Evolutionary conservation across 2,888 invertebrate species (phyloP).

Genomic region (Myathropa florea): DNA sequence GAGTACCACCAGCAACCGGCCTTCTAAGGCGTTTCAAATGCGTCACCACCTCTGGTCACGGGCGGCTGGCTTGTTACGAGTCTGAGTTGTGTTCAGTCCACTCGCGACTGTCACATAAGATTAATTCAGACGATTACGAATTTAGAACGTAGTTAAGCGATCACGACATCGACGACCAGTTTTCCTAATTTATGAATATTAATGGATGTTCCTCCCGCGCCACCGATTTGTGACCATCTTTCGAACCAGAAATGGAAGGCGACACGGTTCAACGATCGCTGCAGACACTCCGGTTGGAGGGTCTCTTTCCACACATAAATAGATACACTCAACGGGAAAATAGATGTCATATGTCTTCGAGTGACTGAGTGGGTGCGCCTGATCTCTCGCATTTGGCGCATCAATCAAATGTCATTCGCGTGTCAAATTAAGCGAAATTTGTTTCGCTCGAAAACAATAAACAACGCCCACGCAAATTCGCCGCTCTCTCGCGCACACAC

Average conservation of each 20-base stretch:
- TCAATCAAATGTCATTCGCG: conserved; percentile 44
- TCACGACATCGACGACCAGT: conserved; percentile 15
- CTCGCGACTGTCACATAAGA: conserved; percentile 6
- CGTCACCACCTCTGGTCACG: conserved; percentile 18
- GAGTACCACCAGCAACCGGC: background rate
- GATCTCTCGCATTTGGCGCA: conserved; percentile 11
- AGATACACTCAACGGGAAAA: background rate
- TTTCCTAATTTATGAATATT: conserved; percentile 43
- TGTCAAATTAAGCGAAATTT: conserved; percentile 47
- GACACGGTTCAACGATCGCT: conserved; percentile 17
- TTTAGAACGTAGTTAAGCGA: conserved; percentile 27
- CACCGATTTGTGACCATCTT: background rate
- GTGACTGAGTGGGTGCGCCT: conserved; percentile 13
- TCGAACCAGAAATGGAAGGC: conserved; percentile 1
- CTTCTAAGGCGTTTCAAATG: conserved; percentile 15
- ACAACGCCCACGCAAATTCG: conserved; percentile 35
- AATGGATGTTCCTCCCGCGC: background rate
- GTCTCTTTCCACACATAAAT: too few species aligned
- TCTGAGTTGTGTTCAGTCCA: background rate
- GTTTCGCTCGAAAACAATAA: background rate
- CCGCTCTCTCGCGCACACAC: background rate
- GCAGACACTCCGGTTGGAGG: background rate
- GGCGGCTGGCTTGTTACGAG: conserved; percentile 12
- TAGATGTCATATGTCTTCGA: background rate
- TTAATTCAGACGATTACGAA: background rate